phyloP scores from a whole-genome alignment of 2,113 vertebrate genomes.

The Phrynocephalus versicolor region DNA sequence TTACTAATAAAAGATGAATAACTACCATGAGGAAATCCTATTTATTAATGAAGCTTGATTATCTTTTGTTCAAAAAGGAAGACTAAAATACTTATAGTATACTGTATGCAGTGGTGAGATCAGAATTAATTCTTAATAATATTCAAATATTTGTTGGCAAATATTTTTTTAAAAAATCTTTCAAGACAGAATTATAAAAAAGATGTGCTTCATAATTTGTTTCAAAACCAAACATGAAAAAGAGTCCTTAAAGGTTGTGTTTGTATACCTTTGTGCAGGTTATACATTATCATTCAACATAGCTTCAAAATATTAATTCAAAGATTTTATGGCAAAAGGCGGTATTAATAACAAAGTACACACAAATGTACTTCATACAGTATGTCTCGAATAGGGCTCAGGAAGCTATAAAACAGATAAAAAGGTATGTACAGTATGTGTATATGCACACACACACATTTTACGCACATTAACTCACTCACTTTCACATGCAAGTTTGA shows the following conservation, averaged over 20 bases:
- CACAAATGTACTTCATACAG: not conserved
- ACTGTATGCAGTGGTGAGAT: not conserved
- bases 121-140: not conserved
- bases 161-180: not conserved
- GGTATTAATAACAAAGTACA: conserved; percentile 18
- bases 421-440: not conserved
- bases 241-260: not conserved
- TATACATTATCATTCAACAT: not conserved
- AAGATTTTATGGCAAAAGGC: not conserved
- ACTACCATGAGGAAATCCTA: not conserved
- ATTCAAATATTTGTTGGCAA: accelerated
- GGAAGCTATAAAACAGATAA: conserved; percentile 7
- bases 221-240: conserved; percentile 9
- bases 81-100: not conserved
- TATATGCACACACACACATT: not conserved
- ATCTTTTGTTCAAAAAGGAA: not conserved
- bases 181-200: conserved; percentile 23
- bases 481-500: conserved; percentile 1
- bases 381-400: conserved; percentile 22
- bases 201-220: not conserved
- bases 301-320: not conserved
- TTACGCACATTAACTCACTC: not conserved
- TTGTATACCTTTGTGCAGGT: not conserved
- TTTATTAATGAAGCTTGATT: not conserved
- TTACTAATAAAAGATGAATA: not conserved